Evolutionary conservation across 2,797 vertebrate genomes (phyloP), one percentile per base, ranked within the genome.

Genomic region (Chelon labrosus): DNA sequence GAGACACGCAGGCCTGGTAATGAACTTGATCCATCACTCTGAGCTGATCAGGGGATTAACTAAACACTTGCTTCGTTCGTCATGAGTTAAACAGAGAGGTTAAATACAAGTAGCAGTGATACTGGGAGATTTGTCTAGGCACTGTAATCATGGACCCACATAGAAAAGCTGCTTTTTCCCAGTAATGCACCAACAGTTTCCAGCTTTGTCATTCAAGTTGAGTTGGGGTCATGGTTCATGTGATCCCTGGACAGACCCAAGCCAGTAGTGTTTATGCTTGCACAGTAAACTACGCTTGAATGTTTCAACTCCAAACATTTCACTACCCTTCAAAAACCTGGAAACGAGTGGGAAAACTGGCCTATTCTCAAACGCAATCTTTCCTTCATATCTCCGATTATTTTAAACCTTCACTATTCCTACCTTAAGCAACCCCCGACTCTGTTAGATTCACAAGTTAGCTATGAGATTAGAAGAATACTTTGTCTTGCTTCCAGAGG

Each of bases 21-120:
- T 82, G 81, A 90, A 83, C 79, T 81, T 81, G 75, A 90, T 51
- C 59, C 63, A 42, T 73, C 31, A 22, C 20, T 62, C 69, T 79
- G 83, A 85, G 73, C 66, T 60, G 80, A 79, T 88, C 70, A 56
- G 38, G 20, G 73, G 76, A 80, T 85, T 79, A 90, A 73, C 57
- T 42, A 39, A 85, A 77, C 60, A 52, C 66, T 55, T 17, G 69
- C 62, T 71, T 49, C 35, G n/a, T 66, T 82, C 22, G 27, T 76
- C 70, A 54, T 6, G 55, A 68, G 47, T 65, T 65, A 64, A 37
- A 41, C n/a, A 7, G 14, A 54, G 46, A 63, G 13, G 38, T 10
- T 54, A 31, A 62, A 60, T 22, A 58, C 27, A 37, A 71, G 46
- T 37, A 51, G 19, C 0, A 38, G n/a, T n/a, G 62, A 66, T 3